Evolutionary conservation across 2,888 invertebrate species (phyloP).

Genomic region (Trachelus tabidus): DNA sequence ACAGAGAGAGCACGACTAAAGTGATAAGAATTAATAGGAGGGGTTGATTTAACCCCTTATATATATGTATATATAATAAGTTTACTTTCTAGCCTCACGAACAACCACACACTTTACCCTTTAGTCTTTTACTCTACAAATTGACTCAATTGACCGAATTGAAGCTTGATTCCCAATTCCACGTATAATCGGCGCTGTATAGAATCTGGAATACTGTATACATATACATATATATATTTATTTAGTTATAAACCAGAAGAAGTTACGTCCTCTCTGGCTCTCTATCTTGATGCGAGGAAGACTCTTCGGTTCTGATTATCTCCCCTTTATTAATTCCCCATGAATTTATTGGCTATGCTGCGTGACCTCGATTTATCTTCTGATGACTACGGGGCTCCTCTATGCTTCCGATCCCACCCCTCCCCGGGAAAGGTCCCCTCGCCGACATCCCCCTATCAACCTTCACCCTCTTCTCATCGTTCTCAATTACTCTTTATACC

Average conservation of each 20-base stretch:
- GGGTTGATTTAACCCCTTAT: neutral
- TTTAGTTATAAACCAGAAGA: neutral
- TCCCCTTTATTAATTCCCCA: constrained; percentile 17
- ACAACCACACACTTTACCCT: neutral
- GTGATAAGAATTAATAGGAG: neutral
- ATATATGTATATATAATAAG: neutral
- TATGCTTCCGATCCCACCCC: constrained; percentile 15
- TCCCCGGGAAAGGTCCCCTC: constrained; percentile 11
- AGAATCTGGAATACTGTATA: neutral
- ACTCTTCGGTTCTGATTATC: constrained; percentile 17
- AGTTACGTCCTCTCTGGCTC: neutral
- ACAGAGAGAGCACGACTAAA: neutral
- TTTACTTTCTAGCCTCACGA: neutral
- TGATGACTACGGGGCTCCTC: neutral
- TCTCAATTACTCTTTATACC: neutral
- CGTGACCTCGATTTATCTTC: constrained; percentile 2
- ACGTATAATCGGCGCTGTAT: constrained; percentile 21
- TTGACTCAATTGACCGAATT: constrained; percentile 29
- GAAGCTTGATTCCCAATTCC: constrained; percentile 40
- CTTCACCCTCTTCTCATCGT: constrained; percentile 7
- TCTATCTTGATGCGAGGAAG: constrained; percentile 6
- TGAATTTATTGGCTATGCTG: constrained; percentile 4
- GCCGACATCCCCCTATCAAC: constrained; percentile 10
- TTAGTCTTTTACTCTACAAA: constrained; percentile 21
- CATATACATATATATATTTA: neutral